Evolutionary conservation across 1,140 invertebrate genomes (phyloP).

Genomic region (Drosophila nikananu): DNA sequence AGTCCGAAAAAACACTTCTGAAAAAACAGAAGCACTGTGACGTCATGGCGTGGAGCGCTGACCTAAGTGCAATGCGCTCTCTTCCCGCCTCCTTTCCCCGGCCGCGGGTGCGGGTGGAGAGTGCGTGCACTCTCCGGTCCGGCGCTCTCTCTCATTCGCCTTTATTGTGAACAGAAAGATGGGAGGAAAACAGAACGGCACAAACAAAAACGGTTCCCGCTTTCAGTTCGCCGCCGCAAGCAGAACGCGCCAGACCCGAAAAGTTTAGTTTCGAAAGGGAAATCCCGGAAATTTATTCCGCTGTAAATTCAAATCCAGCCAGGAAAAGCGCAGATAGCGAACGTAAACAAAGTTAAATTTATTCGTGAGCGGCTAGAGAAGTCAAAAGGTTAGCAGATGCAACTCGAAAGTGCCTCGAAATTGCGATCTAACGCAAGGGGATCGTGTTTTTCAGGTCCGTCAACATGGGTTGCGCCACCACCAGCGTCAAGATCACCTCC

Average conservation of each 20-base stretch:
- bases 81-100: neutral
- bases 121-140: slow-evolving; percentile 36
- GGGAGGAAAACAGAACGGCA: slow-evolving; percentile 45
- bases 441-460: slow-evolving; percentile 35
- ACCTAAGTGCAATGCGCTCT: slow-evolving; percentile 41
- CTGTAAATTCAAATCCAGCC: slow-evolving; percentile 36
- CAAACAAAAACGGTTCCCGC: slow-evolving; percentile 59
- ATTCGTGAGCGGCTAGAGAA: slow-evolving; percentile 27
- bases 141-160: slow-evolving; percentile 12
- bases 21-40: slow-evolving; percentile 28
- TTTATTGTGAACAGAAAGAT: slow-evolving; percentile 16
- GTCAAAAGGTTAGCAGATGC: slow-evolving; percentile 73
- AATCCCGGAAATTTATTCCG: slow-evolving; percentile 47
- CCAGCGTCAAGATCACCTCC: slow-evolving; percentile 71
- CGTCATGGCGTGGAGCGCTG: slow-evolving; percentile 52
- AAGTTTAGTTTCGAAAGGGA: slow-evolving; percentile 36
- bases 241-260: slow-evolving; percentile 64
- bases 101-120: slow-evolving; percentile 23
- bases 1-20: slow-evolving; percentile 15
- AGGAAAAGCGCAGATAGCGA: slow-evolving; percentile 28
- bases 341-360: slow-evolving; percentile 31
- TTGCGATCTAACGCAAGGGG: slow-evolving; percentile 12
- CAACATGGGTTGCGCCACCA: slow-evolving; percentile 78
- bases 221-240: slow-evolving; percentile 72
- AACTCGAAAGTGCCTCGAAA: slow-evolving; percentile 5